Base-by-base conservation (phyloP, 2,888 invertebrate species). In the Torymus tubicola region DNA sequence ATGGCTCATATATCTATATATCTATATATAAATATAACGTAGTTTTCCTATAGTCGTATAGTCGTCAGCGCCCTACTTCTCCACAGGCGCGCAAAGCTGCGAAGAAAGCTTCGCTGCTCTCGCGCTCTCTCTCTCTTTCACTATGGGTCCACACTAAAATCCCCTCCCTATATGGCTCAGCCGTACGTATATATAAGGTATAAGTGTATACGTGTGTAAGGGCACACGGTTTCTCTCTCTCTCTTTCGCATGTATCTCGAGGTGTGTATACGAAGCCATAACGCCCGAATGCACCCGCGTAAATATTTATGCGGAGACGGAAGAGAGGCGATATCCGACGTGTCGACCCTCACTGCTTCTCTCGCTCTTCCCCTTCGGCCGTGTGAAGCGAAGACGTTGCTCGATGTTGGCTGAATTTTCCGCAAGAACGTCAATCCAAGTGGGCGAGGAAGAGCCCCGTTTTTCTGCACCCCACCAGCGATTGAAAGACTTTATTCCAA, bases 251-350 rank as follows among this genome's bases (percentile, higher is more conserved):
- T 24, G 24, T 70, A 3, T 31, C 67, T 60, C 69, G 31, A 14
- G 16, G 42, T 16, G 61, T 53, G 31, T 53, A 21, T 55, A 60
- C 76, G 67, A 63, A 53, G 70, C 72, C 79, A 75, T 74, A 75
- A 85, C 81, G 84, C 71, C 74, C 73, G 81, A 67, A 57, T 81
- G 85, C 83, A 79, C 77, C 57, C 69, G 80, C 82, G 84, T 84
- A 84, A 84, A 86, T 84, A 85, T 86, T 86, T 86, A 85, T 83
- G 83, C 70, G 80, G 10, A 8, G 10, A 8, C 18, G 60, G 21
- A 50, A 14, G 57, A 13, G 21, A 58, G 67, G 64, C 58, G 81
- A 83, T 84, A 84, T 80, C 82, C 67, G 78, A 77, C 78, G 81
- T 61, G 73, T 74, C 64, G 55, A 5, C 42, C 10, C n/a, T 21